phyloP scores from a whole-genome alignment of 2,888 invertebrate species.

The Hemithea aestivaria region DNA sequence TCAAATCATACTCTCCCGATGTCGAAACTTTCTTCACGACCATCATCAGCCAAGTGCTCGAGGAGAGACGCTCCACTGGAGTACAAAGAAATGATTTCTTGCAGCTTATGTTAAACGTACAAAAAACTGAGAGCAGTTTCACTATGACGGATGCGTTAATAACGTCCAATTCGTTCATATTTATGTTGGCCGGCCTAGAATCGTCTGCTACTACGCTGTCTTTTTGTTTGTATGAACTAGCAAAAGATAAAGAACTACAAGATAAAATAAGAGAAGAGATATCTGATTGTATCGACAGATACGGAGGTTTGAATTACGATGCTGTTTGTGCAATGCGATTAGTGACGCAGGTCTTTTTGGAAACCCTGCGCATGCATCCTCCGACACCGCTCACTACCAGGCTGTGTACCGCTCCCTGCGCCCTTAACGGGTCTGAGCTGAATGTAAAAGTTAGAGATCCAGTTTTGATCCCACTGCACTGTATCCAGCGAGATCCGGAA shows the following conservation, averaged over 20 bases:
- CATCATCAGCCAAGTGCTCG: constrained; percentile 62
- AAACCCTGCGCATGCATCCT: constrained; percentile 65
- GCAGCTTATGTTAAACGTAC: constrained; percentile 70
- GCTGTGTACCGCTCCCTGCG: constrained; percentile 60
- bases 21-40: constrained; percentile 63
- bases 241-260: constrained; percentile 61
- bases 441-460: constrained; percentile 54
- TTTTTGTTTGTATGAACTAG: constrained; percentile 67
- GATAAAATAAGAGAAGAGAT: constrained; percentile 55
- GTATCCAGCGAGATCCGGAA: constrained; percentile 61
- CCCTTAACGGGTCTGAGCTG: constrained; percentile 50
- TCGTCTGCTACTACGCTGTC: constrained; percentile 67
- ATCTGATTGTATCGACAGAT: constrained; percentile 46
- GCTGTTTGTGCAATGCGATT: constrained; percentile 60
- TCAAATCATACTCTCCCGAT: constrained; percentile 60
- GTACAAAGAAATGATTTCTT: constrained; percentile 62
- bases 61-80: constrained; percentile 54
- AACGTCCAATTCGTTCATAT: constrained; percentile 74
- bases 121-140: constrained; percentile 54
- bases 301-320: constrained; percentile 60
- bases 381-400: constrained; percentile 67
- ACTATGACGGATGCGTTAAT: constrained; percentile 69
- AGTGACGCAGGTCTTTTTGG: constrained; percentile 50
- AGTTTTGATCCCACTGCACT: constrained; percentile 60
- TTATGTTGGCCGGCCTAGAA: constrained; percentile 72